phyloP scores from a whole-genome alignment of 2,113 vertebrate species.

The Hipposideros armiger region DNA sequence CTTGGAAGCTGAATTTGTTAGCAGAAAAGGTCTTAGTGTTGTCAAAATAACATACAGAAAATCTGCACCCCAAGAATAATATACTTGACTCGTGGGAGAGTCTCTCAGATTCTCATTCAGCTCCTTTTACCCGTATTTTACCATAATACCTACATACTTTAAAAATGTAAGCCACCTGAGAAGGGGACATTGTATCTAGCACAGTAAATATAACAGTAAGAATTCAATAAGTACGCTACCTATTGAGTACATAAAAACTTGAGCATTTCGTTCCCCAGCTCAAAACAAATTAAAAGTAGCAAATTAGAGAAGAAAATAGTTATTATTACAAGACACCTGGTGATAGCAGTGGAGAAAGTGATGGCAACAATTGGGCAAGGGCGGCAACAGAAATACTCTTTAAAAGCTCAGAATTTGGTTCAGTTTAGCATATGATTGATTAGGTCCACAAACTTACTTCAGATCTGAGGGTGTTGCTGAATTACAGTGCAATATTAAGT shows the following conservation, averaged over 20 bases:
- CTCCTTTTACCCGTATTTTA: neutral
- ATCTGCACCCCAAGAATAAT: neutral
- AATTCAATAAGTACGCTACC: neutral
- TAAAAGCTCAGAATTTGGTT: neutral
- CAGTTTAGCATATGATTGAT: neutral
- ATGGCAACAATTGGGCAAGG: neutral
- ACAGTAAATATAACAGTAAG: neutral
- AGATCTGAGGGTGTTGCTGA: neutral
- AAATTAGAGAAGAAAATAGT: neutral
- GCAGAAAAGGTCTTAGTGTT: neutral
- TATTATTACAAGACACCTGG: neutral
- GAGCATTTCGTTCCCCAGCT: neutral
- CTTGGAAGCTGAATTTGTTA: neutral
- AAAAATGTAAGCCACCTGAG: neutral
- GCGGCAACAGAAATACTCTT: neutral
- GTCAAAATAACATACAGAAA: neutral
- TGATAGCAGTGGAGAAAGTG: neutral
- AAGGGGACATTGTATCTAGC: neutral
- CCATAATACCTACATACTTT: neutral
- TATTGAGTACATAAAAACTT: neutral
- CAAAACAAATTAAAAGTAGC: conserved; percentile 12
- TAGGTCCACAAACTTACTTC: neutral
- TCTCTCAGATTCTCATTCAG: neutral
- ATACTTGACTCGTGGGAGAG: neutral
- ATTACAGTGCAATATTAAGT: neutral